Evolutionary conservation across 2,888 invertebrate genomes (phyloP).

Genomic region (Steromphala cineraria): DNA sequence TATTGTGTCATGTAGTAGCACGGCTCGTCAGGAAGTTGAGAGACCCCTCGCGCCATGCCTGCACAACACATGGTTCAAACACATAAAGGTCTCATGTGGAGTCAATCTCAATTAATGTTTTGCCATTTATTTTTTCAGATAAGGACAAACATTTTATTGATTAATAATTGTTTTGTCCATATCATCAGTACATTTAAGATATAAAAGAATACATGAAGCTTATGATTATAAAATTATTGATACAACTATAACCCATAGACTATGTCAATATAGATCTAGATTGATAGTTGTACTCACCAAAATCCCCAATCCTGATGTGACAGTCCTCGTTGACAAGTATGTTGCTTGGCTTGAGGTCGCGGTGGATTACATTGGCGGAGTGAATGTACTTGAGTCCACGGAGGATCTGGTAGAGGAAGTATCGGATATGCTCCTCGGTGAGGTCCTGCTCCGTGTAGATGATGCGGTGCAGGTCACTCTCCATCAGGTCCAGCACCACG

Average conservation of each 20-base stretch:
- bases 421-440: constrained; percentile 76
- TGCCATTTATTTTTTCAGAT: too few relatives aligned
- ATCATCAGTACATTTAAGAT: too few relatives aligned
- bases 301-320: constrained; percentile 77
- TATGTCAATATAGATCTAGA: too few relatives aligned
- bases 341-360: constrained; percentile 77
- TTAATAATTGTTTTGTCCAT: too few relatives aligned
- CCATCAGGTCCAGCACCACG: constrained; percentile 78
- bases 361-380: constrained; percentile 77
- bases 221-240: too few relatives aligned
- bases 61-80: constrained; percentile 11
- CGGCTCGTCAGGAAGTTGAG: constrained; percentile 58
- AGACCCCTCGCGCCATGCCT: constrained; percentile 74
- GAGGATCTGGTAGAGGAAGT: constrained; percentile 77
- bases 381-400: constrained; percentile 78
- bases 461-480: constrained; percentile 77
- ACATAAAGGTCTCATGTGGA: too few relatives aligned
- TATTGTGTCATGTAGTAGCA: constrained; percentile 75
- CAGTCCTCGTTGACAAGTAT: constrained; percentile 78
- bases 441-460: constrained; percentile 76
- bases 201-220: too few relatives aligned
- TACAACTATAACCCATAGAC: too few relatives aligned
- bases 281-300: constrained; percentile 74
- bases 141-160: too few relatives aligned
- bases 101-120: too few relatives aligned